These are phyloP conservation scores for Mus caroli DNA, from an alignment of 2,797 vertebrate genomes.

Conservation along the genomic window DNA sequence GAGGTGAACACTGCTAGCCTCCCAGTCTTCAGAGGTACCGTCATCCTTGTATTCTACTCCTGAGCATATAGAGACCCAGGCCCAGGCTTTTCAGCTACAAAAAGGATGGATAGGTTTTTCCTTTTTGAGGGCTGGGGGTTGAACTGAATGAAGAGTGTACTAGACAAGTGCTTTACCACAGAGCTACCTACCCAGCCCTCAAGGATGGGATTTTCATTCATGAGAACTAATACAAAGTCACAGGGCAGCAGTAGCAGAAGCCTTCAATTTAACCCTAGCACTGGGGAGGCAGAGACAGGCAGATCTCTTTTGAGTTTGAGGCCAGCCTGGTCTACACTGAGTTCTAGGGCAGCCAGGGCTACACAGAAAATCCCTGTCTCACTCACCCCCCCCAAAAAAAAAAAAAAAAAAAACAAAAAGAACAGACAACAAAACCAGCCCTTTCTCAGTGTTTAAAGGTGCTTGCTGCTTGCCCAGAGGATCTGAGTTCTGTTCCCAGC, in stretches of 20 bases:
- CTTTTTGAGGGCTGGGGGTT: background rate
- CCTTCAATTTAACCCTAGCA: background rate
- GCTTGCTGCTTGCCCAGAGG: background rate
- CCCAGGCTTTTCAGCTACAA: background rate
- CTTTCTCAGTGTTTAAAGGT: background rate
- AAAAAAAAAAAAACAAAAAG: background rate
- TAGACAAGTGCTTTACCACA: background rate
- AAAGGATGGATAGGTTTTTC: background rate
- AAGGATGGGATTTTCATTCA: constrained; percentile 58
- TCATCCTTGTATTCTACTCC: background rate
- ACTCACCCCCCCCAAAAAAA: background rate
- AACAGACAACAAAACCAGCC: background rate
- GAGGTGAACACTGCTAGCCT: rapidly evolving
- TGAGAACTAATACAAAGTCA: constrained; percentile 52
- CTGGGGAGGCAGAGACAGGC: background rate
- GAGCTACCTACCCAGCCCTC: background rate
- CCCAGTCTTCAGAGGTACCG: rapidly evolving
- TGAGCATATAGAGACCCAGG: background rate
- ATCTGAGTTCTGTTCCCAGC: background rate
- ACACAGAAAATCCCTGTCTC: background rate
- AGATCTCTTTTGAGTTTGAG: background rate
- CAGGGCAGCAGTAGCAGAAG: background rate
- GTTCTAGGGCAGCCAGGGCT: background rate
- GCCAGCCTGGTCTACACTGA: background rate
- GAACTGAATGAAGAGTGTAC: background rate